These are phyloP conservation scores for Vombatus ursinus DNA, from an alignment of 2,113 vertebrate genomes.

Conservation along the genomic window DNA sequence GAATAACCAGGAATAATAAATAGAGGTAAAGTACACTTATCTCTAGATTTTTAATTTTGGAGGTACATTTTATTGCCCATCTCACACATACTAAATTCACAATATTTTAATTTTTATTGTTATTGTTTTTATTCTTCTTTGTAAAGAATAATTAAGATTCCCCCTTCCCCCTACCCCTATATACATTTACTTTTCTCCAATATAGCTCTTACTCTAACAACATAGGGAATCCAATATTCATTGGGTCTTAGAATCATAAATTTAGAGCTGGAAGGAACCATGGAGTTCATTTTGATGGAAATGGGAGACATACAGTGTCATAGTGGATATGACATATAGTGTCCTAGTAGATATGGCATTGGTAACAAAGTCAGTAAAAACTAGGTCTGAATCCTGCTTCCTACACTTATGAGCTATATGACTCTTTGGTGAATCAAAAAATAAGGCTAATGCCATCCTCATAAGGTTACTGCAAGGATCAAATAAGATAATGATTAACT, in stretches of 20 bases:
- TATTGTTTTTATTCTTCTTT: conserved; percentile 30
- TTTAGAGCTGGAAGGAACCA: too few species aligned
- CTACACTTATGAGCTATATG: too few species aligned
- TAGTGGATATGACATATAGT: too few species aligned
- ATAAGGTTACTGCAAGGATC: too few species aligned
- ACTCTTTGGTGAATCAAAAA: too few species aligned
- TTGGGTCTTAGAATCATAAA: too few species aligned
- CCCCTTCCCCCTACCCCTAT: not conserved
- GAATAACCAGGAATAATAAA: conserved; percentile 29
- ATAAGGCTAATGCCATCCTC: too few species aligned
- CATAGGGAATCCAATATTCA: not conserved
- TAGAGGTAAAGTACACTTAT: not conserved
- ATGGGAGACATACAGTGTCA: too few species aligned
- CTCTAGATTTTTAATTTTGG: conserved; percentile 9
- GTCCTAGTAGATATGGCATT: too few species aligned
- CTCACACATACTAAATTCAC: not conserved
- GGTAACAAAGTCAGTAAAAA: too few species aligned
- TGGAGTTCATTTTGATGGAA: too few species aligned
- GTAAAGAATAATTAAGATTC: conserved; percentile 25
- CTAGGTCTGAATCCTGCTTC: too few species aligned
- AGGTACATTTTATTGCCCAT: conserved; percentile 7
- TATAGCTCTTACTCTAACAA: conserved; percentile 43
- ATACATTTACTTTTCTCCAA: conserved; percentile 17
- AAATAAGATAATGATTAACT: not conserved
- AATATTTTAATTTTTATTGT: conserved; percentile 41